A percentile compares a stretch with the other conserved stretches of the same genome.
Conservation (phyloP, 2,888 invertebrate genomes). For the Stenodema calcarata region DNA sequence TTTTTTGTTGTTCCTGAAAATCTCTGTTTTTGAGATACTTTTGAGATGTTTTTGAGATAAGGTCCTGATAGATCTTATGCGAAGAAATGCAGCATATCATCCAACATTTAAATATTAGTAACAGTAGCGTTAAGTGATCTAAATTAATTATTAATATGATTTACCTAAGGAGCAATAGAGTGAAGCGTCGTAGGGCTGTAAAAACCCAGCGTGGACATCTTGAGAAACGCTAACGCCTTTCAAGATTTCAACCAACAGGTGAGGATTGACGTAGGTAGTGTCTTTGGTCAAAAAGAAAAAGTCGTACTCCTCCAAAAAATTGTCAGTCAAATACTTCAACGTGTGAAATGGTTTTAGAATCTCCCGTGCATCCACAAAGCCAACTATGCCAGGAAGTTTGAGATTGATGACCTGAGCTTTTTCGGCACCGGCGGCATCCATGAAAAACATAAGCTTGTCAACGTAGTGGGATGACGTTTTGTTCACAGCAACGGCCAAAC, state of each 20-base stretch:
- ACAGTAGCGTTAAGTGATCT: neutral
- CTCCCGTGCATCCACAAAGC: conserved; percentile 80
- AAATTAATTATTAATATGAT: conserved; percentile 16
- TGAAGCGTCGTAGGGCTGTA: conserved; percentile 65
- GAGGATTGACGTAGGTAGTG: conserved; percentile 81
- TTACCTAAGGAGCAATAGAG: conserved; percentile 74
- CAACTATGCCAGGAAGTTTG: conserved; percentile 76
- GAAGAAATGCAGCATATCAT: no score
- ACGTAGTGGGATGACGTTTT: conserved; percentile 84
- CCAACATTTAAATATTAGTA: no score
- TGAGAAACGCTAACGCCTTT: conserved; percentile 81
- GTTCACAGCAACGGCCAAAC: conserved; percentile 83
- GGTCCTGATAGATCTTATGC: no score
- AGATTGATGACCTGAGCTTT: conserved; percentile 59
- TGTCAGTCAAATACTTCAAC: conserved; percentile 87
- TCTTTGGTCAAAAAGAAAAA: conserved; percentile 91
- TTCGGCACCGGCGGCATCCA: conserved; percentile 64
- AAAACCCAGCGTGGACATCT: conserved; percentile 82
- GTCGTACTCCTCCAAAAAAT: conserved; percentile 88
- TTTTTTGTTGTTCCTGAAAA: no score
- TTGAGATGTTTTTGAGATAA: no score
- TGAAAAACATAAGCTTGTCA: conserved; percentile 83
- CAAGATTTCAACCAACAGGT: conserved; percentile 74
- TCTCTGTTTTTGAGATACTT: no score
- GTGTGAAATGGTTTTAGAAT: conserved; percentile 85